These are phyloP conservation scores for Fistularia tabacaria DNA, from an alignment of 2,797 vertebrate species.

Conservation along the genomic window DNA sequence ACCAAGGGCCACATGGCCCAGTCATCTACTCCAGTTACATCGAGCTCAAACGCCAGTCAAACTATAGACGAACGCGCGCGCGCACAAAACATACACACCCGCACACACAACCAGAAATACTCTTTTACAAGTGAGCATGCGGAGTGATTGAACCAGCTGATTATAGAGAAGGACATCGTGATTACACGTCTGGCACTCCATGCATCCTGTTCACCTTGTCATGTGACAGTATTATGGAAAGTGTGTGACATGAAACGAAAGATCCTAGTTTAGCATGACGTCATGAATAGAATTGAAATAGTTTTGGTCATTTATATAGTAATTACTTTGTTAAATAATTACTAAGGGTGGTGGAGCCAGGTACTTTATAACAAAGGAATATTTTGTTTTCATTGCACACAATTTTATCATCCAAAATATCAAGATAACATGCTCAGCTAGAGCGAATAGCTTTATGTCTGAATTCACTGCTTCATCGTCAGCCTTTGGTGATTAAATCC, in stretches of 20 bases:
- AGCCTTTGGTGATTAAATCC: too few species aligned
- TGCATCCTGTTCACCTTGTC: slow-evolving; percentile 28
- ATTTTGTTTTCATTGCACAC: too few species aligned
- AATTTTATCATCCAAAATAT: too few species aligned
- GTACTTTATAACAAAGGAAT: too few species aligned
- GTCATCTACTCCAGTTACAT: slow-evolving; percentile 68
- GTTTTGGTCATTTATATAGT: too few species aligned
- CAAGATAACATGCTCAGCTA: too few species aligned
- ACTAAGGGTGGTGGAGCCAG: too few species aligned
- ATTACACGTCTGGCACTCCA: slow-evolving; percentile 27
- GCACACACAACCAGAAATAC: slow-evolving; percentile 16
- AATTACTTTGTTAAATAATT: too few species aligned
- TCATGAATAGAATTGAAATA: too few species aligned
- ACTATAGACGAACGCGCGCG: slow-evolving; percentile 21
- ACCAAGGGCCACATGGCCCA: slow-evolving; percentile 51
- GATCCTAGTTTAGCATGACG: not conserved
- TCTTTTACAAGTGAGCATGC: slow-evolving; percentile 23
- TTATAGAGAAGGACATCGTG: slow-evolving; percentile 46
- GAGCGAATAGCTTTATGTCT: too few species aligned
- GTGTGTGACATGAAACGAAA: slow-evolving; percentile 8
- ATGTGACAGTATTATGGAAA: slow-evolving; percentile 28
- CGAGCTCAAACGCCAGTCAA: slow-evolving; percentile 31
- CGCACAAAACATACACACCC: slow-evolving; percentile 8
- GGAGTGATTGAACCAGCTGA: slow-evolving; percentile 11
- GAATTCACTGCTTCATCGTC: too few species aligned